Base-by-base conservation (phyloP, 2,113 vertebrate species). In the Neolamprologus sp. region DNA sequence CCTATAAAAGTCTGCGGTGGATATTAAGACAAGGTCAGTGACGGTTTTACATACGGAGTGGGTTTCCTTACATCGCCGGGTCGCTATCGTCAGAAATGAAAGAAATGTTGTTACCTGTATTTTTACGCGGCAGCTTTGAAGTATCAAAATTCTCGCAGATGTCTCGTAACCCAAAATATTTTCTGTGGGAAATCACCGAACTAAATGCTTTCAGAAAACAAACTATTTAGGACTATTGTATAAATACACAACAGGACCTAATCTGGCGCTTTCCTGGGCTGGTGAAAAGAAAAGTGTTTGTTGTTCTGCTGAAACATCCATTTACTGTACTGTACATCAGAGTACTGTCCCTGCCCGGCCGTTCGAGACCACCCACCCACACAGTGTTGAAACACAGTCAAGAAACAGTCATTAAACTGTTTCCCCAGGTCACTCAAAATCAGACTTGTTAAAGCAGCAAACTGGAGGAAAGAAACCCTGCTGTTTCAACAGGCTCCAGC, bases 341-440 rank as follows among this genome's bases (percentile, higher is more conserved):
- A 89, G 92, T 78, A 84, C 88, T 7, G 81, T 92, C 89, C 92
- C 71, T 92, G 93, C 92, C 92, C 93, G 63, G 93, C 91, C 84
- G 14, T 85, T 65, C 89, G 28, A 75, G 96, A 97, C 96, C 96
- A 96, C 96, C 96, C 96, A 96, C 95, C 89, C 95, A 84, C 92
- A 90, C 65, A 23, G 89, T 88, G 92, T 89, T 92, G 94, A 95
- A 95, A 94, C 91, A 35, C 88, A 91, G 94, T 93, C 95, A 90
- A 94, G 94, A 89, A 93, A 85, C 81, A 86, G 93, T 81, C 95
- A 96, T 96, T 96, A 96, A 96, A 96, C 82, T 55, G 73, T 95
- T 96, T 97, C 95, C 95, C 90, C 90, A 93, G 95, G 96, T 96
- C 96, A 96, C 83, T 95, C 95, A 88, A 83, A 92, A 95, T 95